These are phyloP conservation scores for Calliphora vomitoria DNA, from an alignment of 2,888 invertebrate species.

Conservation along the genomic window DNA sequence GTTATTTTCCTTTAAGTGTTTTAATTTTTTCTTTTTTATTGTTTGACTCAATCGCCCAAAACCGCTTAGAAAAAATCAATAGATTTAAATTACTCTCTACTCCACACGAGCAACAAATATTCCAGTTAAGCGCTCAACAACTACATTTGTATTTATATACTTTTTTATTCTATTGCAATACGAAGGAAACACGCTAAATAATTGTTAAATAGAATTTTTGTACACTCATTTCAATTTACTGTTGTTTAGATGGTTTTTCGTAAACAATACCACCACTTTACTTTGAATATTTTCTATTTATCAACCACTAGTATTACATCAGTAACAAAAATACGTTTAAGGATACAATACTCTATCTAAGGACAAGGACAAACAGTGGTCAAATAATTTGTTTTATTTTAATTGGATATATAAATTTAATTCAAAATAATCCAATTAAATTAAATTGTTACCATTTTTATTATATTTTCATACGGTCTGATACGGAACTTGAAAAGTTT, in stretches of 20 bases:
- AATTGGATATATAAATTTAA: constrained; percentile 50
- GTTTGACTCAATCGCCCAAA: constrained; percentile 38
- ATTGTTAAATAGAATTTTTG: constrained; percentile 12
- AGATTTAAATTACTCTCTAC: constrained; percentile 23
- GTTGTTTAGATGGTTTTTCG: not conserved
- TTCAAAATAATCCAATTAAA: constrained; percentile 23
- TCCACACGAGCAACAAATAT: constrained; percentile 42
- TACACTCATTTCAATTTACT: constrained; percentile 39
- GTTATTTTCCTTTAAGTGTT: not conserved
- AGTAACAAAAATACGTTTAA: constrained; percentile 34
- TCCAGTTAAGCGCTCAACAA: constrained; percentile 25
- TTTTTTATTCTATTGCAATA: constrained; percentile 13
- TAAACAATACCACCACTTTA: not conserved
- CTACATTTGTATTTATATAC: constrained; percentile 8
- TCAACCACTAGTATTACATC: constrained; percentile 45
- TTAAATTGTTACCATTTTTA: constrained; percentile 19
- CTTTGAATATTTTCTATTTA: not conserved
- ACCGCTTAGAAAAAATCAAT: constrained; percentile 50
- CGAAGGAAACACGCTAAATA: constrained; percentile 33
- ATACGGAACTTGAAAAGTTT: not conserved
- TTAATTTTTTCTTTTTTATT: not conserved
- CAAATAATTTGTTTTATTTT: constrained; percentile 34
- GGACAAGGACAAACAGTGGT: constrained; percentile 51
- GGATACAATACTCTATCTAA: not conserved
- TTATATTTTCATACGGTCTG: not conserved